Conservation (phyloP, 1,140 invertebrate species). For the Sarcophaga peregrina region DNA sequence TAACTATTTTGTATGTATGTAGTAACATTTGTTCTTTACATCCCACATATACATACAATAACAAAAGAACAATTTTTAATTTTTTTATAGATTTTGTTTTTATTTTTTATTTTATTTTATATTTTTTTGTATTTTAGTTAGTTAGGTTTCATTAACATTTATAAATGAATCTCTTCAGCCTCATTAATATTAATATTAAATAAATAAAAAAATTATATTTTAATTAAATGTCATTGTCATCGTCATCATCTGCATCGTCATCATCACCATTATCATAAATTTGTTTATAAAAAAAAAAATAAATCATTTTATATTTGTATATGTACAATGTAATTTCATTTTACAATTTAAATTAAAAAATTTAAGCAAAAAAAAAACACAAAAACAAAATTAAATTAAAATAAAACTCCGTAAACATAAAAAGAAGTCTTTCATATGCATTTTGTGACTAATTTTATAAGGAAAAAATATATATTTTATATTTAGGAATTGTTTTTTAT, state of each 20-base stretch:
- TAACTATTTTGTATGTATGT: not conserved
- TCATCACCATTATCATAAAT: not conserved
- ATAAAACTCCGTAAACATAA: too few relatives aligned
- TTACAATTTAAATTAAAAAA: not conserved
- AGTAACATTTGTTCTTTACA: not conserved
- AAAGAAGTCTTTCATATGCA: constrained; percentile 4
- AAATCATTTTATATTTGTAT: constrained; percentile 15
- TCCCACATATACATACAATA: not conserved
- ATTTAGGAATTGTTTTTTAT: constrained; percentile 1
- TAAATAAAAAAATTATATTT: not conserved
- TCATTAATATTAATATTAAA: constrained; percentile 19
- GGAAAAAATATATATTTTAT: not conserved
- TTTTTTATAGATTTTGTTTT: constrained; percentile 7
- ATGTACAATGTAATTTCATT: not conserved
- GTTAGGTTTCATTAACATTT: constrained; percentile 8
- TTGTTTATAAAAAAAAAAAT: not conserved
- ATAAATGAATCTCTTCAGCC: not conserved
- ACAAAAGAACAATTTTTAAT: not conserved
- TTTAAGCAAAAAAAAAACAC: not conserved
- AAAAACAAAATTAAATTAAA: not conserved
- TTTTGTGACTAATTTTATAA: constrained; percentile 20
- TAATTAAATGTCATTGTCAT: not conserved
- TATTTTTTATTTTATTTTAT: not conserved
- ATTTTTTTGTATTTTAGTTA: not conserved
- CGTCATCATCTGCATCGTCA: not conserved